Base-by-base conservation (phyloP, 2,888 invertebrate genomes). In the Scaptomyza polygonia region DNA sequence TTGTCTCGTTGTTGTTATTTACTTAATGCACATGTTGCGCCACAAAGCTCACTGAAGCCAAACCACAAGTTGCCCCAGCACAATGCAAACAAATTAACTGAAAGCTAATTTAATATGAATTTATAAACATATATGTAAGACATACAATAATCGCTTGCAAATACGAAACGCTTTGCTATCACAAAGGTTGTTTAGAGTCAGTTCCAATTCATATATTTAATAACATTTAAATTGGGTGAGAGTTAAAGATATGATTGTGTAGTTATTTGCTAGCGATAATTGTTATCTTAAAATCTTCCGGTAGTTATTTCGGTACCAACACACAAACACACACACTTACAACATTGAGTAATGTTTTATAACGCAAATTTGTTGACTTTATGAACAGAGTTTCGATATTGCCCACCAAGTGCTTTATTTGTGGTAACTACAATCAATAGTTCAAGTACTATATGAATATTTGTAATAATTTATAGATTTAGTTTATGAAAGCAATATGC, bases 351-450 rank as follows among this genome's bases (percentile, higher is more conserved):
- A 61, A 58, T 49, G 40, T 53, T 52, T 48, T 39, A 40, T 27
- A 57, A 54, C 47, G 39, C 43, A 45, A 58, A 53, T 3, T 65
- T 61, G 61, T 49, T 53, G 49, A 47, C 54, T 54, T 44, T 40
- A 45, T 54, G 48, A 58, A 32, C 54, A 61, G 52, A 54, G 52
- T 53, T 58, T 59, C 55, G 65, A 53, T 48, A 51, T 77, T 61
- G 75, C 78, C 65, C 75, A 69, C 75, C 63, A 87, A 82, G 82
- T 82, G 82, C 82, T 87, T 82, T 82, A 72, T 81, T 84, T 73
- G 69, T 85, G 64, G 65, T 67, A 81, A 65, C 67, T 62, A 54
- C 59, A 58, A 68, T 56, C 43, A 25, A 25, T 25, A 21, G 21
- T 21, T n/a, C n/a, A n/a, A n/a, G n/a, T n/a, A n/a, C n/a, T n/a